Percentiles rank a stretch among this genome's conserved stretches.
phyloP scores from a whole-genome alignment of 2,113 vertebrate genomes.

The Phoenicopterus ruber region DNA sequence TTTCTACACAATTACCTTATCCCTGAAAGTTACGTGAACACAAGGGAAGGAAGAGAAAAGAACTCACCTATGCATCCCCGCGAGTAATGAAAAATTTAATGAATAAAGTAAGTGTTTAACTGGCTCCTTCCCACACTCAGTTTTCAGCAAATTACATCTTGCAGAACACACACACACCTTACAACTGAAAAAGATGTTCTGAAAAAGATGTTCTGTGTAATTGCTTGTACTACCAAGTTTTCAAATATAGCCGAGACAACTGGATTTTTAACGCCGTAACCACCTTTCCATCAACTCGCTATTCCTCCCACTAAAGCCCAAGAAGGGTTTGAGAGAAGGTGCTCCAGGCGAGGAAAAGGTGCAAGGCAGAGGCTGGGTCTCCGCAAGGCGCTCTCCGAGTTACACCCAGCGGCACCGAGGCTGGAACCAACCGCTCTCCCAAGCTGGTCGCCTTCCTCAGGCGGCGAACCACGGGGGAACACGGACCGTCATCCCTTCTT shows the following conservation, averaged over 20 bases:
- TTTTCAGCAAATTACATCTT: neutral
- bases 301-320: neutral
- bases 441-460: neutral
- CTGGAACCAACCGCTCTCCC: neutral
- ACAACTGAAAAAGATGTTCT: neutral
- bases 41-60: neutral
- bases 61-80: neutral
- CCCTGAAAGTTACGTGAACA: neutral
- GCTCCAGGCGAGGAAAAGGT: neutral
- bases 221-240: neutral
- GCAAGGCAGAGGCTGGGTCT: neutral
- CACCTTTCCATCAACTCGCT: neutral
- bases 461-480: rapidly evolving
- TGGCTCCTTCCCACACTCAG: neutral
- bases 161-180: neutral
- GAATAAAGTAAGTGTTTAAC: neutral
- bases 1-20: neutral
- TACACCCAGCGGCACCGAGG: neutral
- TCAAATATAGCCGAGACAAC: neutral
- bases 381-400: too few species aligned
- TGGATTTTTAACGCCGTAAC: neutral
- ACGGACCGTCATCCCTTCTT: neutral
- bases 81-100: neutral
- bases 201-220: neutral
- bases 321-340: neutral